phyloP scores from a whole-genome alignment of 2,113 vertebrate genomes.

The Shinisaurus crocodilurus region DNA sequence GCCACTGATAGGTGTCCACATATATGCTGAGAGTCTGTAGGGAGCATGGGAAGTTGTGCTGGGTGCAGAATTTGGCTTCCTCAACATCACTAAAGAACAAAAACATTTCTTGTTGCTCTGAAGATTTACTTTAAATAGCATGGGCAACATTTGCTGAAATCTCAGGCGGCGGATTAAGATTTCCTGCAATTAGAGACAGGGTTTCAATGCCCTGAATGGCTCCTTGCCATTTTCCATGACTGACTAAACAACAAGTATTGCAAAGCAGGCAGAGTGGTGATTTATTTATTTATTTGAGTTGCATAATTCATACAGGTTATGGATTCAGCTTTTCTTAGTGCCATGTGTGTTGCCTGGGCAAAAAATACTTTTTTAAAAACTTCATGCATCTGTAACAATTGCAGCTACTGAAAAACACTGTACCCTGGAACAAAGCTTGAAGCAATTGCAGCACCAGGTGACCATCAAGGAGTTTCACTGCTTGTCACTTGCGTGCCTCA shows the following conservation, averaged over 20 bases:
- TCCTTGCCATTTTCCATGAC: too few relatives aligned
- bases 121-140: not conserved
- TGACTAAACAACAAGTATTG: too few relatives aligned
- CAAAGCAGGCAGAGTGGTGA: too few relatives aligned
- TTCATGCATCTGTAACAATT: not conserved
- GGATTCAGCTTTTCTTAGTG: not conserved
- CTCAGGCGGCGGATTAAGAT: not conserved
- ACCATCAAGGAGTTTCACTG: not conserved
- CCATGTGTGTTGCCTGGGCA: not conserved
- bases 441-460: not conserved
- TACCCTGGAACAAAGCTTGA: conserved; percentile 43
- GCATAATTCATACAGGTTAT: too few relatives aligned
- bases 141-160: not conserved
- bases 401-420: not conserved
- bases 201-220: not conserved
- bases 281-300: too few relatives aligned
- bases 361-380: not conserved
- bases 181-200: not conserved
- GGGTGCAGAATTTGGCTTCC: not conserved
- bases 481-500: too few relatives aligned
- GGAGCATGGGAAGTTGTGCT: not conserved
- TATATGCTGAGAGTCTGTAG: not conserved
- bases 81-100: not conserved
- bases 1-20: not conserved
- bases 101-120: not conserved